Conservation (phyloP, 2,113 vertebrate genomes). For the Laticauda colubrina region DNA sequence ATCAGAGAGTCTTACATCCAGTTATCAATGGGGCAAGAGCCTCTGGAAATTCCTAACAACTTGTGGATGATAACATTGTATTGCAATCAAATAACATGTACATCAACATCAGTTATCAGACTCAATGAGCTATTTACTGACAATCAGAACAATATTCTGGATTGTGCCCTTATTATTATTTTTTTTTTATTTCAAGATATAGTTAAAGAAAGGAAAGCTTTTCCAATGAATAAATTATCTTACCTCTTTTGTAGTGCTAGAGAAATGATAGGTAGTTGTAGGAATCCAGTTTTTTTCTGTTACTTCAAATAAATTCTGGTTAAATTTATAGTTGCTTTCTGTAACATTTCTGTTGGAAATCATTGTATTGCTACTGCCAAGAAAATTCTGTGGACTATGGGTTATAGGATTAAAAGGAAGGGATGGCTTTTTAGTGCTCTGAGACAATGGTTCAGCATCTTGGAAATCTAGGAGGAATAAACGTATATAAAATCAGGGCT, state of each 20-base stretch:
- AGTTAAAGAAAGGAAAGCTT: constrained; percentile 43
- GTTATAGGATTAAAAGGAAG: constrained; percentile 41
- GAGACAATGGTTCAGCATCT: constrained; percentile 49
- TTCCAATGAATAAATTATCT: constrained; percentile 44
- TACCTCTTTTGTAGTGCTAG: constrained; percentile 69
- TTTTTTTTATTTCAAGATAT: constrained; percentile 41
- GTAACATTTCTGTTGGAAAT: constrained; percentile 37
- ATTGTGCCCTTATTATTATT: neutral
- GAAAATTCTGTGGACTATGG: constrained; percentile 37
- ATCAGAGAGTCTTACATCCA: neutral
- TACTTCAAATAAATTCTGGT: constrained; percentile 30
- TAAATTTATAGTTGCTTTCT: constrained; percentile 48
- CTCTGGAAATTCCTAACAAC: neutral
- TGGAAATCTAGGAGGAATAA: constrained; percentile 62
- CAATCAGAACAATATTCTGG: neutral
- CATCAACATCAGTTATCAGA: neutral
- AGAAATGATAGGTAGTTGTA: constrained; percentile 42
- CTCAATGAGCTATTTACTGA: neutral
- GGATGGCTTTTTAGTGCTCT: constrained; percentile 51
- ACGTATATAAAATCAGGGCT: constrained; percentile 41
- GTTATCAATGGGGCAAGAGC: neutral
- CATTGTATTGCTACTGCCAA: constrained; percentile 56
- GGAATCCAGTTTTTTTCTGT: constrained; percentile 52
- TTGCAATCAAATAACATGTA: neutral
- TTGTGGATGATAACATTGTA: neutral